Conservation (phyloP, 1,140 invertebrate genomes). For the Drusus annulatus region DNA sequence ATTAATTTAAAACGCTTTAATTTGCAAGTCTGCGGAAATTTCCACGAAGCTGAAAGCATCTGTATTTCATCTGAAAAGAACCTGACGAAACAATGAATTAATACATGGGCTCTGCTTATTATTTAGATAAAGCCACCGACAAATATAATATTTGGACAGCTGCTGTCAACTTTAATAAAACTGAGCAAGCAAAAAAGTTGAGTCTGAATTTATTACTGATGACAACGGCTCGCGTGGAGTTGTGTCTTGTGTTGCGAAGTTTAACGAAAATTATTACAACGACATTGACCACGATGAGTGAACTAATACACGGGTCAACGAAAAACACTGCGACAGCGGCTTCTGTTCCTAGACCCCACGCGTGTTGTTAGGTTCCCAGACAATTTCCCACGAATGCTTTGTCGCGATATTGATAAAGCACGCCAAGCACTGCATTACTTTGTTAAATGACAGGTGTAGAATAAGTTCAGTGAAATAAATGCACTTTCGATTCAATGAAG, state of each 20-base stretch:
- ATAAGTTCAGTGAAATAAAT: no score
- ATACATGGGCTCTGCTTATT: no score
- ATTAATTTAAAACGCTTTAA: not conserved
- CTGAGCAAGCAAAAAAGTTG: conserved; percentile 16
- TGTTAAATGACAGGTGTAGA: no score
- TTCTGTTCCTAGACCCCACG: no score
- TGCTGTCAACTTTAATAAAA: conserved; percentile 27
- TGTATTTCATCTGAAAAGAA: not conserved
- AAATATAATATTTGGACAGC: conserved; percentile 26
- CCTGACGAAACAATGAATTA: no score
- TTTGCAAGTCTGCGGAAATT: not conserved
- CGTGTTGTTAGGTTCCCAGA: no score
- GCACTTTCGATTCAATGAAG: no score
- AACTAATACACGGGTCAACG: conserved; percentile 11
- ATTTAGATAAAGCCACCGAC: not conserved
- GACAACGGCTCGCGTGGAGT: not conserved
- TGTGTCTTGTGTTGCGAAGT: not conserved
- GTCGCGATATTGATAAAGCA: no score
- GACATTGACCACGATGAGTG: conserved; percentile 34
- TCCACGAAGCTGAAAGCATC: not conserved
- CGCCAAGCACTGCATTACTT: no score
- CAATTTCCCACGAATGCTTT: no score
- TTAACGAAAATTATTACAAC: conserved; percentile 23
- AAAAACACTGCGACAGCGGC: no score
- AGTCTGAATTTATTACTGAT: not conserved